phyloP scores from a whole-genome alignment of 2,888 invertebrate species.

The Patella pellucida region DNA sequence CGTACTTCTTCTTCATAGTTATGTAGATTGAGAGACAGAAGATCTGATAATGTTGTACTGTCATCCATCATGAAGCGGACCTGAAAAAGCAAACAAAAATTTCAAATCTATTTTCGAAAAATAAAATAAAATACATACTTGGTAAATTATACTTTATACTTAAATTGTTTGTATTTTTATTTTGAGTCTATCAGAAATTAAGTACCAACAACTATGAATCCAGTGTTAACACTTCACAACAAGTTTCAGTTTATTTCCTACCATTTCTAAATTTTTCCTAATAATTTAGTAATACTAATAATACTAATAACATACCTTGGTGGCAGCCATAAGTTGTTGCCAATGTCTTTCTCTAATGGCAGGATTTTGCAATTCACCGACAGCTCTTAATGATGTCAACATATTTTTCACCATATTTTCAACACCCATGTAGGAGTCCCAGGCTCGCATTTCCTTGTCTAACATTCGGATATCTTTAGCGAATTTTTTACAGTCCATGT shows the following conservation, averaged over 20 bases:
- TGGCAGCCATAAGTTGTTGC: slow-evolving; percentile 96
- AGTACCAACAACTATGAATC: no score
- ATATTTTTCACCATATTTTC: slow-evolving; percentile 96
- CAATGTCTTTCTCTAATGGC: slow-evolving; percentile 96
- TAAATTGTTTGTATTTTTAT: no score
- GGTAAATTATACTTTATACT: no score
- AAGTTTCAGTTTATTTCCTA: no score
- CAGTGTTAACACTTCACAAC: no score
- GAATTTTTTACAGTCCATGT: slow-evolving; percentile 97
- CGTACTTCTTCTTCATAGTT: slow-evolving; percentile 97
- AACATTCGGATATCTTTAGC: slow-evolving; percentile 81
- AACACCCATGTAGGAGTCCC: slow-evolving; percentile 90
- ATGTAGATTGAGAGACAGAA: slow-evolving; percentile 91
- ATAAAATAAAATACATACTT: background rate
- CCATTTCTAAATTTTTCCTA: no score
- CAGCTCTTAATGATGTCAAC: slow-evolving; percentile 93
- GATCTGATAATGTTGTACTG: slow-evolving; percentile 90
- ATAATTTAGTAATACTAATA: no score
- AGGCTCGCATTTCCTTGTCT: slow-evolving; percentile 95
- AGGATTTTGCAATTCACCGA: slow-evolving; percentile 95
- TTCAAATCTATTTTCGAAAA: background rate
- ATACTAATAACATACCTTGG: slow-evolving; percentile 78
- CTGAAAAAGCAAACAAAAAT: slow-evolving; percentile 72
- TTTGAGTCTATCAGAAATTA: no score
- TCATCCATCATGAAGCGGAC: slow-evolving; percentile 94